A percentile compares a stretch with the other conserved stretches of the same genome.
Conservation (phyloP, 2,113 vertebrate genomes). For the Micromys minutus region DNA sequence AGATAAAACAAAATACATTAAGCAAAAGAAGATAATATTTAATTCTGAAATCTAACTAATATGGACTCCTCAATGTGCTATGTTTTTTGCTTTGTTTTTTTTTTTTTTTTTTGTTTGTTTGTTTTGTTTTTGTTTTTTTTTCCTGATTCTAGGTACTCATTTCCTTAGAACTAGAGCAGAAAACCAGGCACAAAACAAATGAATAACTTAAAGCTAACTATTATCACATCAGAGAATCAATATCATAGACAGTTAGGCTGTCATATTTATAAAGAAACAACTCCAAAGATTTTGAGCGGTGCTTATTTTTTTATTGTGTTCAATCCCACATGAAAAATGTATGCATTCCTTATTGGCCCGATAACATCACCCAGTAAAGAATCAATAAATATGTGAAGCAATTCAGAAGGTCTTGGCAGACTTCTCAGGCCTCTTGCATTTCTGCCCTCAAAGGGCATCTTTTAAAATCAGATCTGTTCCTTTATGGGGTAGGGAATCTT, state of each 20-base stretch:
- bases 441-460: constrained; percentile 28
- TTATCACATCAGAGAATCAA: background rate
- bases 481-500: constrained; percentile 61
- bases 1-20: background rate
- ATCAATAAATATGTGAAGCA: constrained; percentile 12
- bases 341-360: background rate
- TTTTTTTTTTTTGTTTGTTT: too few species aligned
- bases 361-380: background rate
- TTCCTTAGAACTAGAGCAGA: background rate
- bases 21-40: background rate
- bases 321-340: background rate
- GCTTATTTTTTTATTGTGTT: background rate
- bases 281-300: background rate
- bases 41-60: constrained; percentile 7
- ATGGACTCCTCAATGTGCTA: background rate
- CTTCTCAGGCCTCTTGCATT: constrained; percentile 18
- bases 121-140: too few species aligned
- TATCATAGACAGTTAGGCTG: background rate
- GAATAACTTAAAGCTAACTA: background rate
- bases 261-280: background rate
- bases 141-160: background rate
- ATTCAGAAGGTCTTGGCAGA: constrained; percentile 32
- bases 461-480: constrained; percentile 53
- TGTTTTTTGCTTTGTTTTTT: background rate
- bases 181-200: background rate